Evolutionary conservation across 2,888 invertebrate species (phyloP), one percentile per base, ranked within the genome.

Genomic region (Calephelis perditalis): DNA sequence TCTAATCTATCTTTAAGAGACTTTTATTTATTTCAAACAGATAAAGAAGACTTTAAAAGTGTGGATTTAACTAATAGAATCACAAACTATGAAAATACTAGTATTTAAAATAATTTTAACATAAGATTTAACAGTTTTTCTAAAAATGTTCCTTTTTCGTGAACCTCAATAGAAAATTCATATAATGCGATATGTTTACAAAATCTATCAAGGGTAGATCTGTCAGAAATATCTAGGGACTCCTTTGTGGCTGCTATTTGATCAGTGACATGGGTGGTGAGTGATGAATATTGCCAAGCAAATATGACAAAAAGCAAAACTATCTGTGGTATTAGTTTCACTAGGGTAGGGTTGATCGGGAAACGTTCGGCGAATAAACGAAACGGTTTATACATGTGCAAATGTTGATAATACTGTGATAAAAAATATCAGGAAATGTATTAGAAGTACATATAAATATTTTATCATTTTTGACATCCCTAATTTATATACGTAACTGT

Each of bases 301-400:
- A 90, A 90, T 90, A 89, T 90, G 71, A 88, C 86, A 87, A 82
- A 88, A 88, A 86, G 89, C 87, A 87, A 84, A 89, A 90, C 90
- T 90, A 88, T 82, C 76, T 65, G 78, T 73, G 87, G 87, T 88
- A 79, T 89, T 78, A 78, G 84, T 90, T 90, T 82, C 90, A 87
- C 81, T 82, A 73, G 86, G 86, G 84, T 83, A 70, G 71, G 70
- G 71, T 70, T 73, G 65, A 62, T 64, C 58, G 67, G 40, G 64
- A 67, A 67, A 68, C 62, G 59, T 67, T 63, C 63, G 65, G 62
- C 60, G 60, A 61, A 62, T 59, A 67, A 64, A 66, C 58, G 59
- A 64, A 63, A 47, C 35, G 44, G 61, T 59, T 67, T 65, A 55
- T 45, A 47, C 55, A 56, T 66, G 58, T 60, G 52, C 47, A 56